phyloP scores from a whole-genome alignment of 2,797 vertebrate genomes.

The Chromis chromis region DNA sequence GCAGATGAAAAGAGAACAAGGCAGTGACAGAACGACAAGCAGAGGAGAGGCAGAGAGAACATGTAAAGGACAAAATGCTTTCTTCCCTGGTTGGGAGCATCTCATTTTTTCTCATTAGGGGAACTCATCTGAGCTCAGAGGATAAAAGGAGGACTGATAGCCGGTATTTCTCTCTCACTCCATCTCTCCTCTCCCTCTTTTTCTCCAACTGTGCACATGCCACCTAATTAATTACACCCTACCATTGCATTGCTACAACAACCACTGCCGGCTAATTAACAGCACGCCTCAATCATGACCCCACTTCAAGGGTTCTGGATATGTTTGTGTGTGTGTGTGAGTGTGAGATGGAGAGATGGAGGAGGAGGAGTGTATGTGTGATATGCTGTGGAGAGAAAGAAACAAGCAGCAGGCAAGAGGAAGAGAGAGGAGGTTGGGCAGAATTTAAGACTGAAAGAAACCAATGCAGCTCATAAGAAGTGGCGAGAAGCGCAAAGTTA shows the following conservation, averaged over 20 bases:
- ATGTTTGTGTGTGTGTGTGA: conserved; percentile 57
- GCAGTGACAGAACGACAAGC: conserved; percentile 73
- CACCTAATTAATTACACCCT: conserved; percentile 84
- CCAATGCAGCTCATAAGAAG: conserved; percentile 21
- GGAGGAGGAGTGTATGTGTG: conserved; percentile 38
- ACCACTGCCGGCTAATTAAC: conserved; percentile 81
- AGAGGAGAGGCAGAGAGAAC: conserved; percentile 75
- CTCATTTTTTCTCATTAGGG: conserved; percentile 82
- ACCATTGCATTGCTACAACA: conserved; percentile 79
- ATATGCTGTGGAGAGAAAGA: conserved; percentile 31
- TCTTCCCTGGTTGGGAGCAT: conserved; percentile 76
- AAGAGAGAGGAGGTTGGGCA: neutral
- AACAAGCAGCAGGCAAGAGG: conserved; percentile 24
- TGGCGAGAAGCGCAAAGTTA: conserved; percentile 11
- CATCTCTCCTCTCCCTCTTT: conserved; percentile 64
- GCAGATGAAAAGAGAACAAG: conserved; percentile 78
- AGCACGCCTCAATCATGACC: conserved; percentile 79
- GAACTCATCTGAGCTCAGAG: conserved; percentile 78
- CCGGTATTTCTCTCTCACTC: conserved; percentile 63
- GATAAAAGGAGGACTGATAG: conserved; percentile 80
- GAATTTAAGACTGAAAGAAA: conserved; percentile 14
- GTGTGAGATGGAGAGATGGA: conserved; percentile 32
- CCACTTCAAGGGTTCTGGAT: conserved; percentile 73
- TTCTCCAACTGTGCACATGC: conserved; percentile 77
- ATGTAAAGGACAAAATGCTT: conserved; percentile 81